Evolutionary conservation across 2,888 invertebrate genomes (phyloP), one percentile per base, ranked within the genome.

Genomic region (Harpalus rubripes): DNA sequence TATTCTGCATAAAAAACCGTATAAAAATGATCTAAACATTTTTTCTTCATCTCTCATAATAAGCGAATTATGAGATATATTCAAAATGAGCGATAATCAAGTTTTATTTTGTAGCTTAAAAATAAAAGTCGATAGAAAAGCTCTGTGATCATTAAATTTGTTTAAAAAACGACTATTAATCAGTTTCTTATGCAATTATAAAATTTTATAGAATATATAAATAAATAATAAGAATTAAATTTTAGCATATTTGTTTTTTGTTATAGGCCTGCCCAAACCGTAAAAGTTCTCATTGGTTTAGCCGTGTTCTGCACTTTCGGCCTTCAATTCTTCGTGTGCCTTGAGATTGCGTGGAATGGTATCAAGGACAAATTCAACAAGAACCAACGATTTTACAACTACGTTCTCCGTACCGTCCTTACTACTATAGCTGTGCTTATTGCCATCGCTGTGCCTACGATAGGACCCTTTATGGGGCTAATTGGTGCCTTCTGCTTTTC

Each of bases 301-400:
- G 97, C 98, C 7, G 97, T 99, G 0, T 98, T 96, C 91, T 96
- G 98, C 91, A 98, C 98, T 0, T 99, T 98, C 90, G 98, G 98
- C 6, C 94, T 99, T 15, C 99, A 99, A 92, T 98, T 99, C 92
- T 99, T 96, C 92, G 99, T 99, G 15, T 98, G 98, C 90, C 93
- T 98, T 84, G 97, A 97, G 89, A 98, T 99, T 87, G 95, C 95
- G 86, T 98, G 98, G 97, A 96, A 95, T 88, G 93, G 93, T 80
- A 92, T 98, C 80, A 96, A 97, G 89, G 94, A 96, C 0, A 83
- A 87, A 3, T 95, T 94, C 90, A 93, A 93, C 39, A 95, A 95
- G 89, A 93, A 94, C 74, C 95, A 95, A 7, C 90, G 93, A 18
- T 88, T 96, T 12, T 95, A 95, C 5, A 97, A 98, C 90, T 97